Base-by-base conservation (phyloP, 2,888 invertebrate species). In the Rhingia rostrata region DNA sequence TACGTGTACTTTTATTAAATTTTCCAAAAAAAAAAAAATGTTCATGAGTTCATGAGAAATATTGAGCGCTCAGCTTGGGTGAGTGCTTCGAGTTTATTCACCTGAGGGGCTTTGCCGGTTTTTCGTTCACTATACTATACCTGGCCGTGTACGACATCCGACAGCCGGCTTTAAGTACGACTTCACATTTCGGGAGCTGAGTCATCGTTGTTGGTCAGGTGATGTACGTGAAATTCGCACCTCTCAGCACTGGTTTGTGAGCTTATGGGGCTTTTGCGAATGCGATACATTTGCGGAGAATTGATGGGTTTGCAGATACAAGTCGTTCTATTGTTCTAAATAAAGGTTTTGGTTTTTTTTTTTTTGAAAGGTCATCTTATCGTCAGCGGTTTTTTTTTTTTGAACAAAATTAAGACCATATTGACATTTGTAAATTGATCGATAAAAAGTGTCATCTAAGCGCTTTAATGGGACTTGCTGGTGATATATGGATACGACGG, bases 51-150 rank as follows among this genome's bases (percentile, higher is more conserved):
- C 49, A 35, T 73, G 45, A 10, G 39, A 33, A 61, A 83, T 39
- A 63, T 10, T 7, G n/a, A 30, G 30, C 32, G 7, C 14, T 41
- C 10, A 41, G 41, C 45, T 81, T 22, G 61, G 54, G 60, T 74
- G 61, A 78, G 1, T 22, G 75, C 69, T 61, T 49, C 51, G 77
- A 82, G 82, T 78, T 78, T 78, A 63, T 83, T 83, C 82, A 83
- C 78, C 82, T 83, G 56, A n/a, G 32, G 61, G 33, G 41, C 61
- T 61, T 53, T 22, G 64, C 22, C 33, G n/a, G 7, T 47, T 81
- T 67, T 53, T 37, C 39, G 56, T 66, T n/a, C 43, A 10, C 9
- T 22, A 6, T 49, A n/a, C 14, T 30, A 6, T 7, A n/a, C 10
- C n/a, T 51, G 10, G n/a, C 14, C 32, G 9, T 12, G 30, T 51